Base-by-base conservation (phyloP, 1,140 invertebrate genomes). In the Caenorhabditis latens region DNA sequence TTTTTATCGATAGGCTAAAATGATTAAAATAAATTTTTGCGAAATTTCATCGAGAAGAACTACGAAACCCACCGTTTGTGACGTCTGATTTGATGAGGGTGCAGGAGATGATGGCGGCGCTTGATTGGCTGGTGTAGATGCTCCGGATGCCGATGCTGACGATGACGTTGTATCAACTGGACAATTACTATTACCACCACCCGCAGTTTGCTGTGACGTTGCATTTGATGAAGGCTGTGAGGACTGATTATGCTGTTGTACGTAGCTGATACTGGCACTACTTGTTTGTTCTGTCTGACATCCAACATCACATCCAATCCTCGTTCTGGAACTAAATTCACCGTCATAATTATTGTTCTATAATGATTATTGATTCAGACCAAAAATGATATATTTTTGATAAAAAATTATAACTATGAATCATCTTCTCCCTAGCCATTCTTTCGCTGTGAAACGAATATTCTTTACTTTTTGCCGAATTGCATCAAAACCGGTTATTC, bases 251-350 rank as follows among this genome's bases (percentile, higher is more conserved):
- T 71, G 65, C 14, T 46, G 65, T 1, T 19, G 42, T 71, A 65
- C 7, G 16, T 65, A 42, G 9, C 5, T 11, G 9, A 40, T 40
- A 40, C n/a, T 46, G 13, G 65, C 24, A 67, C 63, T 67, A 32
- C 63, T 71, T 11, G 65, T 46, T 79, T 79, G 71, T 9, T 79
- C 71, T 24, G 71, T 79, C 46, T 79, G 71, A 32, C 71, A 79
- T 13, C 13, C 71, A 24, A 79, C 71, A 50, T 79, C 71, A n/a
- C 13, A 19, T 46, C 71, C 40, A 21, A 42, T 79, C 40, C 11
- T 79, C 9, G 43, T 50, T 50, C 71, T 79, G 46, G 24, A 63
- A 63, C 50, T 53, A 53, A 53, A 53, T 14, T 53, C 3, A 11
- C 50, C 50, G 5, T 53, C 13, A 14, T 53, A 14, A 53, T 8